Conservation (phyloP, 2,113 vertebrate species). For the Anthoscopus minutus region DNA sequence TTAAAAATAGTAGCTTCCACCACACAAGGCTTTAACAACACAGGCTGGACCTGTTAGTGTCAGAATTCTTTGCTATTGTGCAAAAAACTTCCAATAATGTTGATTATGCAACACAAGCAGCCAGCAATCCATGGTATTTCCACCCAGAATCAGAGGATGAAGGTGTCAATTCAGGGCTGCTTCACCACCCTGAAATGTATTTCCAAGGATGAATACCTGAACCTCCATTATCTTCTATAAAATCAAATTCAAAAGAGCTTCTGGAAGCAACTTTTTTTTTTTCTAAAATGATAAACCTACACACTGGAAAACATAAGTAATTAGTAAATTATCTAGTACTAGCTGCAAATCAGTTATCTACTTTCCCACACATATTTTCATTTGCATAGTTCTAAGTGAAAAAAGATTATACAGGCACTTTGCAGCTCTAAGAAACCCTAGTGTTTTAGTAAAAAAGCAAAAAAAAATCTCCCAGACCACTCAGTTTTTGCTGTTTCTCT, state of each 20-base stretch:
- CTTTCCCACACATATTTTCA: background rate
- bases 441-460: background rate
- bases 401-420: background rate
- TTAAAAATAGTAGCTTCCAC: fast-evolving
- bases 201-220: background rate
- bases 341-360: background rate
- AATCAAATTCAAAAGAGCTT: background rate
- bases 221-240: background rate
- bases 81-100: background rate
- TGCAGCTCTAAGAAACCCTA: background rate
- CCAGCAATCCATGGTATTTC: background rate
- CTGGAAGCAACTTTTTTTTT: background rate
- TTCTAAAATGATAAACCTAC: background rate
- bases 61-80: background rate
- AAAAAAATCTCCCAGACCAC: background rate
- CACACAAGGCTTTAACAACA: background rate
- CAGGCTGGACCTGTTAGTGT: background rate
- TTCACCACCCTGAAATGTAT: background rate
- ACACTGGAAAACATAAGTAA: background rate
- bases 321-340: background rate
- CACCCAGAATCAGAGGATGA: background rate
- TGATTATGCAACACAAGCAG: background rate
- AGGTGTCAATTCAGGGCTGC: background rate
- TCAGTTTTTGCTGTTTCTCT: background rate
- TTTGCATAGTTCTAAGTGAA: background rate